Evolutionary conservation across 2,113 vertebrate species (phyloP).

Genomic region (Tichodroma muraria): DNA sequence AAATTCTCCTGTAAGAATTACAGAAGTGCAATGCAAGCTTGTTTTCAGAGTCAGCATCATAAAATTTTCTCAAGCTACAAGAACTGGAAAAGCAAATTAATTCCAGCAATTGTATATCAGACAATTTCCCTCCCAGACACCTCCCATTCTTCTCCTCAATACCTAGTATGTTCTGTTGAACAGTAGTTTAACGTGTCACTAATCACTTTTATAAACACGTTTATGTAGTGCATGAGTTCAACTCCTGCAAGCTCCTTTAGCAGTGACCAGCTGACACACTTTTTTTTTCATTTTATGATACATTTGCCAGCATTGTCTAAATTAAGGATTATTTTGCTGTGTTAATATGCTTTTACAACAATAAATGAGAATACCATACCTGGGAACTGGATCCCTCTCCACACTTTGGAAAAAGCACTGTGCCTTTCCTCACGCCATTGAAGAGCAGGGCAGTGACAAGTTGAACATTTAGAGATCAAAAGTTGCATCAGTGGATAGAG

Average conservation of each 20-base stretch:
- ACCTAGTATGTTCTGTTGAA: neutral
- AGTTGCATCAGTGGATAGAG: neutral
- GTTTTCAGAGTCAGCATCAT: neutral
- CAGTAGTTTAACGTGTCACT: neutral
- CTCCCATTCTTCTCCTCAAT: neutral
- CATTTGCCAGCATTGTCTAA: neutral
- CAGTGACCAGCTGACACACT: neutral
- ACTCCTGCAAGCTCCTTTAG: neutral
- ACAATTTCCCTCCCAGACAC: neutral
- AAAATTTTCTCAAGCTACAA: neutral
- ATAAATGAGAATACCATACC: neutral
- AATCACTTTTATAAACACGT: neutral
- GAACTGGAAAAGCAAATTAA: neutral
- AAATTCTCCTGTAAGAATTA: neutral
- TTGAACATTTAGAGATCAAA: neutral
- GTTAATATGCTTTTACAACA: neutral
- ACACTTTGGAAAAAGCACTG: neutral
- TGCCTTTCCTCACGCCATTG: neutral
- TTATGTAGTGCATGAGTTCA: neutral
- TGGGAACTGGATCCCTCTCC: neutral
- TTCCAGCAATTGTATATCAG: neutral
- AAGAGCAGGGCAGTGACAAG: neutral
- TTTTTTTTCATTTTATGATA: neutral
- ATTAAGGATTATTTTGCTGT: neutral
- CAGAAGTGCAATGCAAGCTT: accelerated